Evolutionary conservation across 2,113 vertebrate genomes (phyloP).

Genomic region (Gobio gobio): DNA sequence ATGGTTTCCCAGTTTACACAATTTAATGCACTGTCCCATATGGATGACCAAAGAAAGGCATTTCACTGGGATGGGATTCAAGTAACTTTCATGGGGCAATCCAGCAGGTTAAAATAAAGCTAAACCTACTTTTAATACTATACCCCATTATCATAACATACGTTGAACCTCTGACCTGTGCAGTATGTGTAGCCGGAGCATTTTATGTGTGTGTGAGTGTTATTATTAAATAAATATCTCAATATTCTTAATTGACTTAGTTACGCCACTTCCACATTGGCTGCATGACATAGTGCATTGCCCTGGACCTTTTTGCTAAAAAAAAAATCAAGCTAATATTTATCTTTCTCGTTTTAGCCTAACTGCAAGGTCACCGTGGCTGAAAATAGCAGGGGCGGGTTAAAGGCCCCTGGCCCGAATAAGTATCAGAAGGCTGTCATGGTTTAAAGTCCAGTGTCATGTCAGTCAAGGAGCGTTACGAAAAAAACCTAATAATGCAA

Average conservation of each 20-base stretch:
- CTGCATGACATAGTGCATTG: neutral
- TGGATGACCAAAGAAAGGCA: slow-evolving; percentile 18
- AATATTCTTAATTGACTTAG: neutral
- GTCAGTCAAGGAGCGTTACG: neutral
- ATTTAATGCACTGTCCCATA: slow-evolving; percentile 37
- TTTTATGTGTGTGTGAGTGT: too few relatives aligned
- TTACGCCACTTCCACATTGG: neutral
- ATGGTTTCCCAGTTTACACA: slow-evolving; percentile 71
- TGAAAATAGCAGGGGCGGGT: slow-evolving; percentile 72
- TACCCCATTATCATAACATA: neutral
- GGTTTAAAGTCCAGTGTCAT: slow-evolving; percentile 54
- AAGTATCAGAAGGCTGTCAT: slow-evolving; percentile 26
- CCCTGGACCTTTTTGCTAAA: neutral
- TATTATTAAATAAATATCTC: too few relatives aligned
- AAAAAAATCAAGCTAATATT: slow-evolving; percentile 61
- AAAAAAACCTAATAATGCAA: neutral
- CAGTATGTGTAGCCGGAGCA: too few relatives aligned
- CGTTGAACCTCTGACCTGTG: too few relatives aligned
- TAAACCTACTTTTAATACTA: neutral
- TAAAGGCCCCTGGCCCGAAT: slow-evolving; percentile 42
- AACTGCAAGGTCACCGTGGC: slow-evolving; percentile 55
- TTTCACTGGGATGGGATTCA: neutral
- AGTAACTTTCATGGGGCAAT: neutral
- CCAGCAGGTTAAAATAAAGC: slow-evolving; percentile 5
- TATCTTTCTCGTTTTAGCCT: slow-evolving; percentile 48